Percentiles rank a stretch among this genome's conserved stretches.
Conservation (phyloP, 2,797 vertebrate species). For the Falco columbarius region DNA sequence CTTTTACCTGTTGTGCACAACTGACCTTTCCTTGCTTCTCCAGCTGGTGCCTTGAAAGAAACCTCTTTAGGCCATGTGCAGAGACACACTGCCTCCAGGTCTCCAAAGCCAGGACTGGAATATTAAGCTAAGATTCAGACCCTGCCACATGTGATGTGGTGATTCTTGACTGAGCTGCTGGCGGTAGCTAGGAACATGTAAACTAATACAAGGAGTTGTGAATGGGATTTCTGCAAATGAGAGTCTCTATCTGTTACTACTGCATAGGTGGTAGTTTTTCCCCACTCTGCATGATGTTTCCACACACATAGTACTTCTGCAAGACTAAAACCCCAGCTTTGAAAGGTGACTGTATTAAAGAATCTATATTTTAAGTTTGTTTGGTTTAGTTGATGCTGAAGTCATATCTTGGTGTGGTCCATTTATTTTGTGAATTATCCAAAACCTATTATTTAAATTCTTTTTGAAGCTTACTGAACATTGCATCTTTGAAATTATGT, state of each 20-base stretch:
- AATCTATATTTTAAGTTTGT: neutral
- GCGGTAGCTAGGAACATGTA: neutral
- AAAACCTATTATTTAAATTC: neutral
- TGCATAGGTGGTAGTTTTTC: neutral
- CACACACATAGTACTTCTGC: neutral
- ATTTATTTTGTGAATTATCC: neutral
- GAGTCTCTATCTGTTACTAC: neutral
- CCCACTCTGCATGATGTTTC: neutral
- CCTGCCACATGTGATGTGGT: neutral
- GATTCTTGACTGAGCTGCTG: neutral
- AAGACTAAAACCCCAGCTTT: neutral
- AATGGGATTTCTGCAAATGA: neutral
- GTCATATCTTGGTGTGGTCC: neutral
- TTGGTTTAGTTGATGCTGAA: neutral
- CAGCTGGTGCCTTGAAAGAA: neutral
- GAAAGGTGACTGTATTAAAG: neutral
- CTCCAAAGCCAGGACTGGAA: neutral
- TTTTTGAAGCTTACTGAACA: neutral
- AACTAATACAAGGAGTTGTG: neutral
- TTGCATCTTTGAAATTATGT: neutral
- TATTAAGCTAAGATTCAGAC: neutral
- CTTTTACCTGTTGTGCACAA: neutral
- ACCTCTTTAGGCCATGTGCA: neutral
- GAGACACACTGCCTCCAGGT: neutral
- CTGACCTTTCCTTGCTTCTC: neutral